A percentile compares a stretch with the other conserved stretches of the same genome.
phyloP scores from a whole-genome alignment of 2,113 vertebrate species.

The Neotoma lepida region DNA sequence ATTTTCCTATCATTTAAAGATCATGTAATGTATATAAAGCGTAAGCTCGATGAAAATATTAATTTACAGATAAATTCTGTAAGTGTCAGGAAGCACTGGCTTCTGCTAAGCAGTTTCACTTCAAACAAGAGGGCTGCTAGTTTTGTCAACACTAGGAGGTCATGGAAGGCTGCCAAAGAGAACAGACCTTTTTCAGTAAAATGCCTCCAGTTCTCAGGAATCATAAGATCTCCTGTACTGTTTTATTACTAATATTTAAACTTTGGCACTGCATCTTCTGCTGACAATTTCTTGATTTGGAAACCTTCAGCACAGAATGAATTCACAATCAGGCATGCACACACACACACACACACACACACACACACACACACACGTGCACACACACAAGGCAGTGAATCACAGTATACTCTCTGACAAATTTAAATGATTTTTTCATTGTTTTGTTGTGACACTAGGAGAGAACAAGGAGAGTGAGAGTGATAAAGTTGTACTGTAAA shows the following conservation, averaged over 20 bases:
- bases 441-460: neutral
- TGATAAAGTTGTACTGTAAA: neutral
- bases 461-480: neutral
- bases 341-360: neutral
- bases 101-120: constrained; percentile 80
- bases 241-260: constrained; percentile 85
- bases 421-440: constrained; percentile 60
- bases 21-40: constrained; percentile 84
- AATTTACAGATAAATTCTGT: constrained; percentile 87
- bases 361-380: neutral
- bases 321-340: neutral
- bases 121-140: constrained; percentile 84
- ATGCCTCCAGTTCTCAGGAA: constrained; percentile 79
- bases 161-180: constrained; percentile 85
- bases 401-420: constrained; percentile 74
- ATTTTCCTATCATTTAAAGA: constrained; percentile 87
- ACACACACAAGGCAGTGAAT: constrained; percentile 72
- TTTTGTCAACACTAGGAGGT: constrained; percentile 87
- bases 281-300: constrained; percentile 48
- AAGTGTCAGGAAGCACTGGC: constrained; percentile 80
- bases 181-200: constrained; percentile 85
- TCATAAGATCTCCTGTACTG: constrained; percentile 71
- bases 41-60: constrained; percentile 86
- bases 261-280: constrained; percentile 77
- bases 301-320: constrained; percentile 81